Evolutionary conservation across 2,113 vertebrate genomes (phyloP), one percentile per base, ranked within the genome.

Genomic region (Pituophis catenifer): DNA sequence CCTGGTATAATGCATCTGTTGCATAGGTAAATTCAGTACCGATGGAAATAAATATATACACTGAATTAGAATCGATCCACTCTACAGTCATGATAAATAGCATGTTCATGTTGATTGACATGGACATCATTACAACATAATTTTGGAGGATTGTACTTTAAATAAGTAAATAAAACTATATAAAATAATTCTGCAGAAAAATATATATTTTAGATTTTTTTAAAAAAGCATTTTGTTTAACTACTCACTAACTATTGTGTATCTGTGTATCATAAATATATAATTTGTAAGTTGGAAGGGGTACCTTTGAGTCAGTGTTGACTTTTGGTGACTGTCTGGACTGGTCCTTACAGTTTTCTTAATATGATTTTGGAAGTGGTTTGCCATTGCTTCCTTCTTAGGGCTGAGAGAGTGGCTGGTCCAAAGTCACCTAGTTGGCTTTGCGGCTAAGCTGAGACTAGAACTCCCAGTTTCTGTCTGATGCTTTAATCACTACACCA

Each of bases 1-100:
- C 44, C 44, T 48, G 4, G 44, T 48, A 48, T 26, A 86, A 95
- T 86, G 94, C 75, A 26, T 48, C 1, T 94, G 12, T 91, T 95
- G 95, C 93, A 70, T 93, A 92, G 15, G 1, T 55, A 93, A 19
- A 90, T 95, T 29, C 58, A 89, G 89, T 89, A 57, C 85, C 91
- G 92, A 3, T 12, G 50, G 3, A 93, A 87, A 75, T 86, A 13
- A 26, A 90, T 24, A 15, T 94, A 19, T 48, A 90, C 57, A 50
- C 65, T 33, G 57, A 48, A 59, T 17, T 62, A 29, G 21, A 90
- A 44, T 48, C 17, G 58, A 48, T 26, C 38, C 24, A 57, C 12
- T 24, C 86, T 87, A 48, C 23, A 52, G 86, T 52, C 23, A 52
- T 89, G 50, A 53, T 50, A 7, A 65, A 65, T 65, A 26, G 11